Conservation (phyloP, 2,797 vertebrate species). For the Nannoperca australis region DNA sequence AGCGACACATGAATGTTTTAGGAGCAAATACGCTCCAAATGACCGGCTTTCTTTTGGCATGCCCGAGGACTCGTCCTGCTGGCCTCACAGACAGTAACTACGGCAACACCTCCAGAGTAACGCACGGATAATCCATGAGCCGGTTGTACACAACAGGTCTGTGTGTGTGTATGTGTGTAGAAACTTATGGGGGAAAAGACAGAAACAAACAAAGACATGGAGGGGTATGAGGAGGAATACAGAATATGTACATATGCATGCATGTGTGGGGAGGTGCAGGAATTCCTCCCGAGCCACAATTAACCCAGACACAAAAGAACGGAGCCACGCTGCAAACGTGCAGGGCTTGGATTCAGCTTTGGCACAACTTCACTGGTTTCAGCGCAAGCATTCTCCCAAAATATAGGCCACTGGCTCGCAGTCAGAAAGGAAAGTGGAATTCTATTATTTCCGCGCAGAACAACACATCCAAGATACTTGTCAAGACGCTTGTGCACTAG, state of each 20-base stretch:
- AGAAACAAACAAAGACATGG: conserved; percentile 11
- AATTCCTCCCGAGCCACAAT: conserved; percentile 78
- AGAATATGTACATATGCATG: neutral
- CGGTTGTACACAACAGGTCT: conserved; percentile 36
- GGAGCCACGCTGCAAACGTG: conserved; percentile 50
- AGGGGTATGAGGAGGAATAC: conserved; percentile 10
- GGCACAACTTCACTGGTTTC: conserved; percentile 78
- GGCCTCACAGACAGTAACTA: conserved; percentile 35
- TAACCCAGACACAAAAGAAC: conserved; percentile 79
- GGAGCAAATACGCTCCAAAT: conserved; percentile 61
- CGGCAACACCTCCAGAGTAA: conserved; percentile 39
- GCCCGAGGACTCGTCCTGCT: conserved; percentile 61
- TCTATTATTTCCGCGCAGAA: conserved; percentile 54
- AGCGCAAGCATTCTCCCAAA: conserved; percentile 51
- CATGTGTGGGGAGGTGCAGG: conserved; percentile 40
- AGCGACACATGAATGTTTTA: conserved; percentile 74
- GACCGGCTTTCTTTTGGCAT: conserved; percentile 59
- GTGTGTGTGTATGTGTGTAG: conserved; percentile 13
- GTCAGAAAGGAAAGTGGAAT: conserved; percentile 58
- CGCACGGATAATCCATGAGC: neutral
- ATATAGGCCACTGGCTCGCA: conserved; percentile 78
- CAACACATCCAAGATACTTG: conserved; percentile 52
- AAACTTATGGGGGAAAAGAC: conserved; percentile 12
- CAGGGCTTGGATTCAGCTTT: conserved; percentile 63
- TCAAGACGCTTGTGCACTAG: conserved; percentile 34